These are phyloP conservation scores for Pachliopta kotzebuea DNA, from an alignment of 2,888 invertebrate species.

Conservation along the genomic window DNA sequence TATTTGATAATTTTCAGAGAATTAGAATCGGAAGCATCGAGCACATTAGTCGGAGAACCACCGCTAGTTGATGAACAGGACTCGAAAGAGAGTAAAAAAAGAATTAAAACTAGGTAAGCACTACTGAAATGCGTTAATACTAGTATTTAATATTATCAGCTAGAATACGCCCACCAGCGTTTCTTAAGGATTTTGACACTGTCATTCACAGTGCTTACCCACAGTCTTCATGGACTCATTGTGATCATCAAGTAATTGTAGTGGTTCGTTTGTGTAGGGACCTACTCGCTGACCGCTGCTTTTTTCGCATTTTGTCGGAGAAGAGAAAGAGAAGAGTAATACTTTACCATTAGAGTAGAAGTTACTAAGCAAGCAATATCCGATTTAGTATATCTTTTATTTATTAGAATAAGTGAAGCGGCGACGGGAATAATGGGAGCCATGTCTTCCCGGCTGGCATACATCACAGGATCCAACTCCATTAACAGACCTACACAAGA, in stretches of 20 bases:
- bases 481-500: slow-evolving; percentile 65
- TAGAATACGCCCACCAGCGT: no score
- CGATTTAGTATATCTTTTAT: background rate
- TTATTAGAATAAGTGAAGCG: slow-evolving; percentile 76
- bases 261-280: no score
- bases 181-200: no score
- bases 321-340: no score
- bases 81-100: slow-evolving; percentile 58
- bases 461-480: slow-evolving; percentile 78
- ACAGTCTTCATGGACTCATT: no score
- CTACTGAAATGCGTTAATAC: background rate
- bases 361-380: background rate
- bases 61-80: slow-evolving; percentile 58
- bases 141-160: no score
- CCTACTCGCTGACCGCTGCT: no score
- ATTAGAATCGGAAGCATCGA: slow-evolving; percentile 66
- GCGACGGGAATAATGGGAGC: slow-evolving; percentile 79
- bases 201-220: no score
- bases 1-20: slow-evolving; percentile 44
- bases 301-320: no score
- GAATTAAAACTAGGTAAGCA: slow-evolving; percentile 67
- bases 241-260: no score
- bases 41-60: slow-evolving; percentile 67
- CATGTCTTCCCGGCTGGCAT: slow-evolving; percentile 79
- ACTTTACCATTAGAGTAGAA: no score